Percentiles rank a stretch among this genome's conserved stretches.
Conservation (phyloP, 2,797 vertebrate species). For the Sebastes dallii region DNA sequence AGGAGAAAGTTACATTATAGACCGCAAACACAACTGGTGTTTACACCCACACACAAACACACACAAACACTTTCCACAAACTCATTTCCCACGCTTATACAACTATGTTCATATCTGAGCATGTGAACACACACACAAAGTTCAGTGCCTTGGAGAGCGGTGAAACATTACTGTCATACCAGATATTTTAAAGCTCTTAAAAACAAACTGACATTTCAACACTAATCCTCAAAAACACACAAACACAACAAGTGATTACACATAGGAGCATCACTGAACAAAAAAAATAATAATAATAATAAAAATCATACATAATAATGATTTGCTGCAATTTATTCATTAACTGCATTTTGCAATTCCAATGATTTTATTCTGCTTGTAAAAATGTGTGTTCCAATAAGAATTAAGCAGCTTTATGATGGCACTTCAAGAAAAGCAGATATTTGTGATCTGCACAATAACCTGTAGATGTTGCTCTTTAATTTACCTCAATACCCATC, state of each 20-base stretch:
- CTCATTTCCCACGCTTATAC: background rate
- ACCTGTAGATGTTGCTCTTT: background rate
- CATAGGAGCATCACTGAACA: background rate
- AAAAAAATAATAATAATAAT: background rate
- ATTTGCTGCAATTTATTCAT: background rate
- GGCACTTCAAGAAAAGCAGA: background rate
- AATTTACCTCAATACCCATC: background rate
- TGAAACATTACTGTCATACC: constrained; percentile 55
- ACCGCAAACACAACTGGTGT: background rate
- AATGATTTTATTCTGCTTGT: background rate
- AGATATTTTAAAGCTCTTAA: constrained; percentile 50
- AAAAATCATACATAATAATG: background rate
- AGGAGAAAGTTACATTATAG: background rate
- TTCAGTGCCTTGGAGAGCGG: background rate
- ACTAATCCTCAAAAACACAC: constrained; percentile 21
- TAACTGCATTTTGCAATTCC: background rate
- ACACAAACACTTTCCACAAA: background rate
- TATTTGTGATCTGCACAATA: background rate
- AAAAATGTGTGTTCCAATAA: background rate
- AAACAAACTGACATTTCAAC: constrained; percentile 41
- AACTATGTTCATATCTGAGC: background rate
- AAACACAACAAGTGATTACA: background rate
- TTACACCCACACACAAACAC: background rate
- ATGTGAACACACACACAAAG: constrained; percentile 7
- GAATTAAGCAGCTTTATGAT: background rate